Base-by-base conservation (phyloP, 2,797 vertebrate genomes). In the Chaetodon trifasciatus region DNA sequence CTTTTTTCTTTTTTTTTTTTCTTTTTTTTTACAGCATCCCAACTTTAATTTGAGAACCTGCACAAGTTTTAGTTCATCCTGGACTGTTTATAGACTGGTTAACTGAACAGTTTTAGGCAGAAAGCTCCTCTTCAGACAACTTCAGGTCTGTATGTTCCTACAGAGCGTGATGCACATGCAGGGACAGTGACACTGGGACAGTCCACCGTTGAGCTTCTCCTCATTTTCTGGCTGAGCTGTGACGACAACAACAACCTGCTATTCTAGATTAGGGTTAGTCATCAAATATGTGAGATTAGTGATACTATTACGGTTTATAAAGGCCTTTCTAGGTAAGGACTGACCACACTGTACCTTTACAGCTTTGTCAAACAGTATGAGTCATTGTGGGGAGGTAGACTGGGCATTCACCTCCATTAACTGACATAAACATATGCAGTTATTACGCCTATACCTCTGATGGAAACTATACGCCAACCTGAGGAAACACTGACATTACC, bases 221-320 rank as follows among this genome's bases (percentile, higher is more conserved):
- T 17, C 49, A 72, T 28, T 79, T 52, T 74, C 28, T 39, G 7
- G 23, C 11, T 0, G 2, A 70, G 61, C 35, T 42, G 63, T 50
- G 50, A 70, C 66, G 1, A n/a, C n/a, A n/a, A n/a, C n/a, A 78
- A 77, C 69, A 82, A 56, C 68, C 42, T 65, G 39, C 32, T 72
- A 49, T 62, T 86, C 15, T 37, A 64, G 65, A 40, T 76, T 62
- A 10, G 58, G 75, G 87, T 83, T 75, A 70, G 35, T 82, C n/a
- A 70, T 49, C 63, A 66, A 11, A 78, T 84, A 67, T 78, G 6
- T 19, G 60, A 49, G 28, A 72, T 78, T 44, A 68, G 56, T 15
- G 24, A 23, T 3, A 40, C 23, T 69, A 46, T 55, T n/a, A 37
- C 21, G 68, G 46, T 63, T 82, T 70, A 40, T n/a, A 46, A 62